Conservation (phyloP, 2,113 vertebrate genomes). For the Callospermophilus lateralis region DNA sequence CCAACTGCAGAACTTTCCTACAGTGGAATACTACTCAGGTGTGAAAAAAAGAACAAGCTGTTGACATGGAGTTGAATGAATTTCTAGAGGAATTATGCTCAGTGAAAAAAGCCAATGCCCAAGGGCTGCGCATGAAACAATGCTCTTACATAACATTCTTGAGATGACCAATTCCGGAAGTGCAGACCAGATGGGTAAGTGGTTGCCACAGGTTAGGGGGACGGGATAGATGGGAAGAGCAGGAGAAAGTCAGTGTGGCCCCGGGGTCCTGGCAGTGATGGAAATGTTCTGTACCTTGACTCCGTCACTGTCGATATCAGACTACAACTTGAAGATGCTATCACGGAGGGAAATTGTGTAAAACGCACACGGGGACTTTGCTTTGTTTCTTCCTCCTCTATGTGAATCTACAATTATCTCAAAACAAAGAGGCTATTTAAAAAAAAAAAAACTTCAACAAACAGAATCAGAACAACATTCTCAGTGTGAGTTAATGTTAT, state of each 20-base stretch:
- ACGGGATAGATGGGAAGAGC: accelerated
- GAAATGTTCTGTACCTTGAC: neutral
- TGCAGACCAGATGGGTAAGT: neutral
- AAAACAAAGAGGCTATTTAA: neutral
- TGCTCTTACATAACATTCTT: neutral
- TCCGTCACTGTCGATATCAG: accelerated
- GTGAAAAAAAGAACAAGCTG: neutral
- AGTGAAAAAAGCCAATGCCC: neutral
- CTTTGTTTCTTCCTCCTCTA: neutral
- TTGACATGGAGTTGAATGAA: accelerated
- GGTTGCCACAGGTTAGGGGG: neutral
- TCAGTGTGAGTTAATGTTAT: neutral
- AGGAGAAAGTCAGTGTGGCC: neutral
- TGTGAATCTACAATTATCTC: neutral
- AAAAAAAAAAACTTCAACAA: too few relatives aligned
- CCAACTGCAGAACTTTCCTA: accelerated
- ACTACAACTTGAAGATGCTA: neutral
- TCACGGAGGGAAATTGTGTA: accelerated
- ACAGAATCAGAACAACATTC: neutral
- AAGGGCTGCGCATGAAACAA: too few relatives aligned
- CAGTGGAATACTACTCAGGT: neutral
- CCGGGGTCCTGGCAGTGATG: accelerated
- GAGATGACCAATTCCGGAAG: neutral
- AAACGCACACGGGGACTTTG: neutral
- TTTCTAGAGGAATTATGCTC: neutral